These are phyloP conservation scores for Cryptocephalus moraei DNA, from an alignment of 2,888 invertebrate genomes.

Conservation along the genomic window DNA sequence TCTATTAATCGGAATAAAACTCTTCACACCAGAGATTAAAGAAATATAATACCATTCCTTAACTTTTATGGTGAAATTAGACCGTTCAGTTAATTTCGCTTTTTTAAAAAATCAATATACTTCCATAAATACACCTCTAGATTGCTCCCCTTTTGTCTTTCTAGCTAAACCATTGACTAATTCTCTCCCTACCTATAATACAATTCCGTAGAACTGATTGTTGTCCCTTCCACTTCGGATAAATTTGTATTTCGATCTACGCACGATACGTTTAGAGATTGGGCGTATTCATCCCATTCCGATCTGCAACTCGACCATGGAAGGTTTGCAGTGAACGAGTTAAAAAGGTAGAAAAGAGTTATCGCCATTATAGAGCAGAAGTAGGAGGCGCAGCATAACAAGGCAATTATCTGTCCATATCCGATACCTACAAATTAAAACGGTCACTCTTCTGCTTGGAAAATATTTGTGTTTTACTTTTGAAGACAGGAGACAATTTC, in stretches of 20 bases:
- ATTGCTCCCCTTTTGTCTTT: no score
- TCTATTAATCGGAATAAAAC: no score
- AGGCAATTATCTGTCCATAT: constrained; percentile 53
- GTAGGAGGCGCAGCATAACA: constrained; percentile 59
- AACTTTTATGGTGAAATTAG: no score
- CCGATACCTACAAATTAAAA: constrained; percentile 48
- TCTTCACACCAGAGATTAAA: no score
- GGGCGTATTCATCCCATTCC: constrained; percentile 40
- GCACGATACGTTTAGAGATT: constrained; percentile 19
- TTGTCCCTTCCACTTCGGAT: constrained; percentile 3
- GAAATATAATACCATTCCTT: no score
- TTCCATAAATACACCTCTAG: no score
- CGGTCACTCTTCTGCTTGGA: no score
- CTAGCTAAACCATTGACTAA: neutral
- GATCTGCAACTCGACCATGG: constrained; percentile 65
- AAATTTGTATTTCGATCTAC: constrained; percentile 12
- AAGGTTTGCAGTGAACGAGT: constrained; percentile 57
- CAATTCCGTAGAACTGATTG: constrained; percentile 40
- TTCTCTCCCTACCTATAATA: constrained; percentile 43
- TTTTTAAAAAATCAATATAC: no score
- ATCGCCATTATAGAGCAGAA: constrained; percentile 67
- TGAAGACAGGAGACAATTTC: constrained; percentile 59
- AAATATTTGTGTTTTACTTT: constrained; percentile 48
- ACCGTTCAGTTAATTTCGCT: no score
- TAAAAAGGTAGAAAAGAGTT: constrained; percentile 60